Evolutionary conservation across 2,113 vertebrate species (phyloP), one percentile per base, ranked within the genome.

Genomic region (Rhineura floridana): DNA sequence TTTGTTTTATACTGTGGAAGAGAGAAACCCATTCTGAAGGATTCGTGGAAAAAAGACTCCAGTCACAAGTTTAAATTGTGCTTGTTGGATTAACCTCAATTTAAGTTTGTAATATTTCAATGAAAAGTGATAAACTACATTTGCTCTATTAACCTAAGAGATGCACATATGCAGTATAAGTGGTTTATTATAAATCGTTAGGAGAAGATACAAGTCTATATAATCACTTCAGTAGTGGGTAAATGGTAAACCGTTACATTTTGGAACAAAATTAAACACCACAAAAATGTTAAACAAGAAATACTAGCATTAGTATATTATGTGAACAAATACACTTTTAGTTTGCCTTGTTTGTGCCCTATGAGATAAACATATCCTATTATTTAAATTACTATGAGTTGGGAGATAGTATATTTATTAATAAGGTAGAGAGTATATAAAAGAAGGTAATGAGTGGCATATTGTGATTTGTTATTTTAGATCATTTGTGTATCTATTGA

Each of bases 111-210:
- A 19, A 23, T 83, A 39, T 83, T 70, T 44, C 85, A 30, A 5
- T 44, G 72, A 76, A 55, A 87, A 86, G 33, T 30, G 36, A 89
- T 72, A 1, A 90, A 1, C 6, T 33, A 0, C 0, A 46, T 73
- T 36, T 86, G 44, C 4, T 86, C n/a, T 78, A 59, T 86, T 44
- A 62, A 63, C 72, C 48, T 85, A 50, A 85, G 42, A 82, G 42
- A 78, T 52, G 25, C 10, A 79, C 6, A 62, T 82, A 33, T 72
- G 12, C 55, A 83, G 25, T 87, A 44, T 86, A 75, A 52, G n/a
- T 25, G 6, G 25, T 75, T 72, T 9, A 42, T 75, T 76, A 85
- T 85, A 62, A 55, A 76, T 62, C 4, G 42, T 2, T n/a, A 65
- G 46, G 1, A 8, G 44, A 83, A 48, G 33, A 3, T 67, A 33